Conservation (phyloP, 2,888 invertebrate genomes). For the Scaptomyza polygonia region DNA sequence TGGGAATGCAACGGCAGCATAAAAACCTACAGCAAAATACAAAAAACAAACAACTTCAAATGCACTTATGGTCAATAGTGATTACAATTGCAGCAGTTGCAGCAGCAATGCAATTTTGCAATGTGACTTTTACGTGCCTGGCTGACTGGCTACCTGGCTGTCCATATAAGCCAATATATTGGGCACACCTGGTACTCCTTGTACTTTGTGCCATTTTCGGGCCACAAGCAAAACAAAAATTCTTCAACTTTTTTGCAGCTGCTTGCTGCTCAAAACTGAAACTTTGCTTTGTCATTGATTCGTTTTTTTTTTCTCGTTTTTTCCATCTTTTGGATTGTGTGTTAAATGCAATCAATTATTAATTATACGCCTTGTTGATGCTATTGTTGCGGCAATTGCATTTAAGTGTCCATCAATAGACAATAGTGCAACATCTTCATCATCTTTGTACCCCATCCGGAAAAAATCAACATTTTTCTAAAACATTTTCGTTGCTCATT, state of each 20-base stretch:
- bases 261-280: constrained; percentile 15
- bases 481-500: neutral
- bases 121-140: constrained; percentile 60
- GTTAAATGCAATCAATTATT: constrained; percentile 75
- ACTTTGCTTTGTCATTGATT: constrained; percentile 11
- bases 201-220: constrained; percentile 71
- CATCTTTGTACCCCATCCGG: neutral
- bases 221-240: constrained; percentile 31
- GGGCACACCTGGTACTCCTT: constrained; percentile 68
- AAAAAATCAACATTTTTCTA: constrained; percentile 1
- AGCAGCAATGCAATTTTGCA: constrained; percentile 62
- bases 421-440: constrained; percentile 74
- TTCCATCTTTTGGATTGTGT: constrained; percentile 46
- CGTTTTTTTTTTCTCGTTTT: constrained; percentile 23
- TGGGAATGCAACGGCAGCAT: constrained; percentile 65
- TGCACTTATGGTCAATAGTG: constrained; percentile 60
- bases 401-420: constrained; percentile 52
- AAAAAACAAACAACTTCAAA: constrained; percentile 14
- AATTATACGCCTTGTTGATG: constrained; percentile 75
- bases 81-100: constrained; percentile 65
- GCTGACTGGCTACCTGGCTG: neutral
- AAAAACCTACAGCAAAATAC: constrained; percentile 33
- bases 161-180: constrained; percentile 64
- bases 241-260: constrained; percentile 56
- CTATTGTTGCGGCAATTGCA: constrained; percentile 57